Evolutionary conservation across 2,797 vertebrate species (phyloP).

Genomic region (Emys orbicularis): DNA sequence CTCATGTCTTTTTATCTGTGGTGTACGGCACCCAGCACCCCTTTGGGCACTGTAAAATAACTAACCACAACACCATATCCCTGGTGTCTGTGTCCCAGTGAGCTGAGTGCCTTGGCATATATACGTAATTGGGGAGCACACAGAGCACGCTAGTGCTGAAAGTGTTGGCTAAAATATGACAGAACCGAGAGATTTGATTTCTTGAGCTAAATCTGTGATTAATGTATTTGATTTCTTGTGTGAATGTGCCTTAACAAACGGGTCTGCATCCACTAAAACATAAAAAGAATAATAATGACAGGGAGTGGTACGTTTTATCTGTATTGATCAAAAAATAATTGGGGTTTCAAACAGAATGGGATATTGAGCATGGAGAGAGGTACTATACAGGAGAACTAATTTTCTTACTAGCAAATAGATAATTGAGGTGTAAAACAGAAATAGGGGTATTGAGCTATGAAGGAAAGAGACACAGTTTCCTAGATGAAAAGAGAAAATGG

Average conservation of each 20-base stretch:
- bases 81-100: not conserved
- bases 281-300: not conserved
- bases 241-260: not conserved
- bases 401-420: not conserved
- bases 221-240: not conserved
- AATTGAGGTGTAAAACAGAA: not conserved
- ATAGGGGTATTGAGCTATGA: not conserved
- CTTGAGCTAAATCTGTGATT: not conserved
- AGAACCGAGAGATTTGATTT: not conserved
- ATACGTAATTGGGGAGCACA: not conserved
- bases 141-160: not conserved
- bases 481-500: not conserved
- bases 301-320: not conserved
- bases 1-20: not conserved
- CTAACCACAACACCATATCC: rapidly evolving
- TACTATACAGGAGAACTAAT: not conserved
- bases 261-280: not conserved
- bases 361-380: not conserved
- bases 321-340: not conserved
- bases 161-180: not conserved
- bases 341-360: not conserved
- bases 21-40: not conserved
- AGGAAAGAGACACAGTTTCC: not conserved
- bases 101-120: rapidly evolving
- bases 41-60: not conserved